These are phyloP conservation scores for Coregonus ussuriensis DNA, from an alignment of 2,797 vertebrate species.

Conservation along the genomic window DNA sequence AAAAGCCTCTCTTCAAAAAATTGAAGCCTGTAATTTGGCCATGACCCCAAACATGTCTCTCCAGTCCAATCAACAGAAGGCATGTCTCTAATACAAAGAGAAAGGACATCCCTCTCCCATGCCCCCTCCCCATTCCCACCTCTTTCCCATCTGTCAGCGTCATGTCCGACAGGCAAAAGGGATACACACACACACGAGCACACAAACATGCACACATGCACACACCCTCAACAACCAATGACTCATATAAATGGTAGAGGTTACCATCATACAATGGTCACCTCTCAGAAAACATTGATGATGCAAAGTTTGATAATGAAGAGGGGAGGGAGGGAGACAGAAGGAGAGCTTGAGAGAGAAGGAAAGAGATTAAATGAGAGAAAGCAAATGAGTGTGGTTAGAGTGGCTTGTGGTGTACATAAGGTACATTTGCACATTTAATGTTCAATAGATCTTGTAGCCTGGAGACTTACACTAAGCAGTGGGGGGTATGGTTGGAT, in stretches of 20 bases:
- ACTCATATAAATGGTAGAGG: slow-evolving; percentile 18
- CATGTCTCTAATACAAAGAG: slow-evolving; percentile 66
- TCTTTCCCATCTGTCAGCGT: slow-evolving; percentile 78
- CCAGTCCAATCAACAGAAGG: slow-evolving; percentile 67
- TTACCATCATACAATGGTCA: slow-evolving; percentile 46
- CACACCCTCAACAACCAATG: background rate
- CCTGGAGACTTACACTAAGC: background rate
- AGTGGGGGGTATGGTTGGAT: slow-evolving; percentile 14
- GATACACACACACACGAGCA: slow-evolving; percentile 25
- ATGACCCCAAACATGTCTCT: slow-evolving; percentile 55
- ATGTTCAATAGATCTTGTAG: background rate
- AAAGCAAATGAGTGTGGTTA: slow-evolving; percentile 14
- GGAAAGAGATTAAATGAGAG: slow-evolving; percentile 9
- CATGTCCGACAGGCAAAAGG: slow-evolving; percentile 65
- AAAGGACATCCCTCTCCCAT: slow-evolving; percentile 56
- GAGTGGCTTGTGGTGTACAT: background rate
- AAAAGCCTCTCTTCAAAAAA: slow-evolving; percentile 37
- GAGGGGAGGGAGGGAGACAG: slow-evolving; percentile 10
- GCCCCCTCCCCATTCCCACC: slow-evolving; percentile 66
- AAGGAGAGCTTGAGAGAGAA: background rate
- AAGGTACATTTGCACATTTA: background rate
- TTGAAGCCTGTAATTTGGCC: slow-evolving; percentile 28
- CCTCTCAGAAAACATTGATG: slow-evolving; percentile 1
- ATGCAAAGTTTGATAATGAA: background rate
- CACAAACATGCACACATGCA: slow-evolving; percentile 12